Evolutionary conservation across 2,797 vertebrate species (phyloP).

Genomic region (Streptopelia turtur): DNA sequence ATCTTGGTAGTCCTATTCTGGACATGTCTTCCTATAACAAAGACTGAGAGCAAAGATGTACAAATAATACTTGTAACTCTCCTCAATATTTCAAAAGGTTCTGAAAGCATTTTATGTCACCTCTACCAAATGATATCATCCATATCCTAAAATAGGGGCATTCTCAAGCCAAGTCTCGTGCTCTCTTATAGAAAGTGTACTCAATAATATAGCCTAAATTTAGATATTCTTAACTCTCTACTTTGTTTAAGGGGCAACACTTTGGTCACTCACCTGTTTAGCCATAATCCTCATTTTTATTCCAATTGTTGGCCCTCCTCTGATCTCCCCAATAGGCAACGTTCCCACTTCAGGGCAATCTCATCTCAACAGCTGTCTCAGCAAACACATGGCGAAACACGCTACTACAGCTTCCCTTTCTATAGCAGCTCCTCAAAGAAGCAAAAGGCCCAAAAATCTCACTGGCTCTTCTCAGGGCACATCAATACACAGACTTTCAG

Average conservation of each 20-base stretch:
- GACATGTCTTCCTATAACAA: not conserved
- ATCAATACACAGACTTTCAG: not conserved
- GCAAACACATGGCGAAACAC: rapidly evolving
- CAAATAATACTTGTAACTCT: not conserved
- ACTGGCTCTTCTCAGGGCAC: not conserved
- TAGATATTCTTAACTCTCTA: not conserved
- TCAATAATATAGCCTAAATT: not conserved
- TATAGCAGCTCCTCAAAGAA: not conserved
- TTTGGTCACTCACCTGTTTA: not conserved
- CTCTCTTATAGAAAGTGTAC: not conserved
- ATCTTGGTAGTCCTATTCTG: not conserved
- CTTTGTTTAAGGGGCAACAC: not conserved
- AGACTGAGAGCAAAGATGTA: not conserved
- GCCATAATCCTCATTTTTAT: not conserved
- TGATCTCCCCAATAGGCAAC: not conserved
- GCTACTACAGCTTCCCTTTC: not conserved
- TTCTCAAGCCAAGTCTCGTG: not conserved
- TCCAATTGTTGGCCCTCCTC: not conserved
- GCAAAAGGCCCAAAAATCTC: not conserved
- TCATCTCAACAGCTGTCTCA: not conserved
- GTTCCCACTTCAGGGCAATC: not conserved
- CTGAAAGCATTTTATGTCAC: not conserved
- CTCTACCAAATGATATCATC: not conserved
- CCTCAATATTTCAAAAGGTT: not conserved
- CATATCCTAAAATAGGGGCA: not conserved